Base-by-base conservation (phyloP, 2,797 vertebrate genomes). In the Premnoplex brunnescens region DNA sequence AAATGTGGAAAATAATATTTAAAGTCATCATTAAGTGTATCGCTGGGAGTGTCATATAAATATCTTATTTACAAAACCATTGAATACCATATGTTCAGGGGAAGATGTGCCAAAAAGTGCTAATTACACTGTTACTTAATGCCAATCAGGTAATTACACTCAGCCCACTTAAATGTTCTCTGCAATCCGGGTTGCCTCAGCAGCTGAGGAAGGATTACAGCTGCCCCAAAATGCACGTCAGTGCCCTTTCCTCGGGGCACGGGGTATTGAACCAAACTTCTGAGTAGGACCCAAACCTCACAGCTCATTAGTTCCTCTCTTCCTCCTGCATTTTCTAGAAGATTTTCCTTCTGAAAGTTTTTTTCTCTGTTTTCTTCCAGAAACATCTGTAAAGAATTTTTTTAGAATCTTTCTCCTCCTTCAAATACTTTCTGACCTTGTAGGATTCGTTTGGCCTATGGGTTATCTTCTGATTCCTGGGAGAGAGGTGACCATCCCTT, bases 31-130 rank as follows among this genome's bases (percentile, higher is more conserved):
- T 86, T 86, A 91, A 49, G 36, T 54, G 27, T 64, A 77, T 69
- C 90, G 63, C 34, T 88, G 80, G 85, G 95, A 96, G 94, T 93
- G 91, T 46, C 83, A n/a, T 71, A 81, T 86, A 94, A 91, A 91
- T 94, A 89, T 79, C 83, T 92, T 96, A 96, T 95, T 96, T 94
- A 95, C 88, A 86, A 63, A 79, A 88, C 16, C 54, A 59, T 54
- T 54, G 85, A 85, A 93, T 80, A 54, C 63, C 54, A 21, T 36
- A 73, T 69, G 71, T 67, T 85, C 89, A 64, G 54, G 55, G 60
- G 76, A 66, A 63, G 85, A 73, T 54, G 64, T 77, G 89, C 89
- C 94, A 95, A 88, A 95, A 91, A 84, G 56, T 74, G n/a, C 21
- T 96, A 91, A 96, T 94, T 91, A 91, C 52, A n/a, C 52, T 63